Evolutionary conservation across 1,140 invertebrate genomes (phyloP), one percentile per base, ranked within the genome.

Genomic region (Cyclina sinensis): DNA sequence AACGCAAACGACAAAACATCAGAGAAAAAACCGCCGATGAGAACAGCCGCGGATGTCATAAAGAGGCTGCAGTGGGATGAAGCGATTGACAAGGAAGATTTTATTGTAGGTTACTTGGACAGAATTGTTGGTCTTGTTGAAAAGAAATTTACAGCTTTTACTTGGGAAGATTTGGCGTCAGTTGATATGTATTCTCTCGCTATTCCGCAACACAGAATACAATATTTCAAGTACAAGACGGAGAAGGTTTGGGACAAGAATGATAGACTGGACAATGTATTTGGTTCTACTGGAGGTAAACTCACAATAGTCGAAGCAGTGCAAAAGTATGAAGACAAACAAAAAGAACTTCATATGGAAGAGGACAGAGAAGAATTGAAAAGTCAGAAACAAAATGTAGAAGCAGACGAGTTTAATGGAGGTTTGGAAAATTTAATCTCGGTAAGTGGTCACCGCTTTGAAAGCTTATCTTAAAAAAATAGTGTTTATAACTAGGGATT

Each of bases 201-300:
- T 0, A 94, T 96, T 46, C 96, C 96, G 0, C 95, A 96, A 87
- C 96, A 96, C 91, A 92, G 96, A 57, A 96, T 96, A 89, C 95
- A 96, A 73, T 96, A 96, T 90, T 96, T 96, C 88, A 96, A 96
- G 85, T 96, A 96, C 88, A 94, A 94, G 74, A 91, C 94, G 51
- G 85, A 93, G 21, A 96, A 95, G 90, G 95, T 96, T 37, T 96
- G 96, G 96, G 96, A 96, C 91, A 96, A 96, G 88, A 92, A 90
- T 16, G 89, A 89, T 7, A 90, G 96, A 65, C 88, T 96, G 3
- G 96, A 96, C 89, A 94, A 96, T 46, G 90, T 91, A 0, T 92
- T 91, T 89, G 90, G 92, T 11, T 91, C 89, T 1, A 80, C 82
- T 3, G 90, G 91, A 5, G 88, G 91, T 80, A 90, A 90, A 43